Evolutionary conservation across 1,140 invertebrate species (phyloP).

Genomic region (Sitodiplosis mosellana): DNA sequence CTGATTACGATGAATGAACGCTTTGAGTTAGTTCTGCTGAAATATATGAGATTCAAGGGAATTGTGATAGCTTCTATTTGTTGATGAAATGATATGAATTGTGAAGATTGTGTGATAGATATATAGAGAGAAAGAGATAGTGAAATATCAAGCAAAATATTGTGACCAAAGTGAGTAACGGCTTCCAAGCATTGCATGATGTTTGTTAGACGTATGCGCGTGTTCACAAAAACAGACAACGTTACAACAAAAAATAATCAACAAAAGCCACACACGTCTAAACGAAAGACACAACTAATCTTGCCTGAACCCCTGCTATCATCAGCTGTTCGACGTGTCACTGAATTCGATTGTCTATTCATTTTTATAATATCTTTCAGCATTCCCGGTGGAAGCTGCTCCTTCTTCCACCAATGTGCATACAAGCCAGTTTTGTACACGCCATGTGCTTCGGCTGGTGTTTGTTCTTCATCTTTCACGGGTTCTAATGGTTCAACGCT

Average conservation of each 20-base stretch:
- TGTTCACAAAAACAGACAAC: too few species aligned
- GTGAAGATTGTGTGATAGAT: too few species aligned
- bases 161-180: too few species aligned
- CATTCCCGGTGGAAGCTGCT: conserved; percentile 47
- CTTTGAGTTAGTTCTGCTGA: neutral
- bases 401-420: conserved; percentile 84
- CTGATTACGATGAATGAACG: neutral
- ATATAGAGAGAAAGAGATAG: too few species aligned
- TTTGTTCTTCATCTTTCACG: conserved; percentile 9
- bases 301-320: conserved; percentile 2
- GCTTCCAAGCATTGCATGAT: too few species aligned
- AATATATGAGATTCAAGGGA: too few species aligned
- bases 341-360: neutral
- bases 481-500: conserved; percentile 8
- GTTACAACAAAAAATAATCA: too few species aligned
- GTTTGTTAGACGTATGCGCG: too few species aligned
- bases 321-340: neutral
- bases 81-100: too few species aligned
- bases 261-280: too few species aligned
- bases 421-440: conserved; percentile 64
- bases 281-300: neutral
- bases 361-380: conserved; percentile 30
- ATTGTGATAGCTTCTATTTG: too few species aligned
- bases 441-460: conserved; percentile 12
- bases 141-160: too few species aligned